Conservation (phyloP, 2,797 vertebrate genomes). For the Phoebastria nigripes region DNA sequence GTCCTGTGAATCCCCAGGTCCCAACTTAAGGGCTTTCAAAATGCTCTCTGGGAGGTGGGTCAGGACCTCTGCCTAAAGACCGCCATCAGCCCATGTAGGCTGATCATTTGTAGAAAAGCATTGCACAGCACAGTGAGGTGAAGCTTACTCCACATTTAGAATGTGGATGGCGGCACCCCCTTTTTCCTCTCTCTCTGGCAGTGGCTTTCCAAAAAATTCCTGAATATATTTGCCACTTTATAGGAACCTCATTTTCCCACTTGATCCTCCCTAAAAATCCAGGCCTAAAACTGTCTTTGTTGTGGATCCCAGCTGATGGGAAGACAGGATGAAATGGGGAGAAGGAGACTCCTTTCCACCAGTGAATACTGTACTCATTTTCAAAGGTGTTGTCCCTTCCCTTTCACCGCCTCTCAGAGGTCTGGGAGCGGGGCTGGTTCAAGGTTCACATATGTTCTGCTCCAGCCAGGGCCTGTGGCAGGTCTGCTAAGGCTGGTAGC, state of each 20-base stretch:
- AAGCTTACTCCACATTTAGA: not conserved
- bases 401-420: not conserved
- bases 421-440: not conserved
- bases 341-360: not conserved
- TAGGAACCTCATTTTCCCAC: not conserved
- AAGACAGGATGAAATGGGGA: not conserved
- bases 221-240: not conserved
- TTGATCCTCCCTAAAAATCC: not conserved
- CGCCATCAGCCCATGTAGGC: not conserved
- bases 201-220: not conserved
- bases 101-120: not conserved
- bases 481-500: not conserved
- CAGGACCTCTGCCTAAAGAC: not conserved
- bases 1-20: not conserved
- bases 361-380: not conserved
- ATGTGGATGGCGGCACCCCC: not conserved
- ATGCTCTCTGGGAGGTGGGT: not conserved
- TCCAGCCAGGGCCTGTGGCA: not conserved
- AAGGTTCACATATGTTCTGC: fast-evolving
- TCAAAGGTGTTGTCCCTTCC: not conserved
- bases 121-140: not conserved
- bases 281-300: not conserved
- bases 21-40: not conserved
- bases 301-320: not conserved
- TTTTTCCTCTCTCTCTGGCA: not conserved